phyloP scores from a whole-genome alignment of 2,888 invertebrate species.

The Encarsia formosa region DNA sequence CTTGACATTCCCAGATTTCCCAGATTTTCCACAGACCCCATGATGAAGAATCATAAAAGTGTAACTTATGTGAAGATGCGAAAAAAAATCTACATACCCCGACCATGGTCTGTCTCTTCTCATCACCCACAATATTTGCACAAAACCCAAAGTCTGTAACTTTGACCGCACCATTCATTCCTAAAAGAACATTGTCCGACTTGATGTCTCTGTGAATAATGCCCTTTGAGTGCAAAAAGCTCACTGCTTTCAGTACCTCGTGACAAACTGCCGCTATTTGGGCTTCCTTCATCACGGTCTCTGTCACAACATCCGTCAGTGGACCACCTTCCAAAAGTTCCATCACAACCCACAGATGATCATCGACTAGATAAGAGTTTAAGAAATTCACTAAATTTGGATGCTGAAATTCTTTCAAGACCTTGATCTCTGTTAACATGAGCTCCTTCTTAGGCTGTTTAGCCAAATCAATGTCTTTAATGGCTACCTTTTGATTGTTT shows the following conservation, averaged over 20 bases:
- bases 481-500: constrained; percentile 76
- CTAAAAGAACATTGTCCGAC: constrained; percentile 93
- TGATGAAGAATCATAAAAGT: too few species aligned
- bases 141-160: constrained; percentile 98
- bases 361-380: constrained; percentile 85
- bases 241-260: constrained; percentile 83
- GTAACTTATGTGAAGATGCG: too few species aligned
- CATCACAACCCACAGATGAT: constrained; percentile 96
- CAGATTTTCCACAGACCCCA: too few species aligned
- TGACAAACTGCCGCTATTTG: constrained; percentile 94
- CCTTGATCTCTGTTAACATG: constrained; percentile 90
- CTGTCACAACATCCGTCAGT: constrained; percentile 93
- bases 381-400: constrained; percentile 94
- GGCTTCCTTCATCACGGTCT: constrained; percentile 93
- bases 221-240: constrained; percentile 83
- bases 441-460: constrained; percentile 95
- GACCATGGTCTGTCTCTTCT: constrained; percentile 95
- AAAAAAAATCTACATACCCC: too few species aligned
- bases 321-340: constrained; percentile 93
- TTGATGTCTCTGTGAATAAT: constrained; percentile 95
- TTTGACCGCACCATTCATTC: constrained; percentile 88
- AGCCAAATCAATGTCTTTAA: constrained; percentile 92
- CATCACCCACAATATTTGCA: constrained; percentile 92
- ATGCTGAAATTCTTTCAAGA: constrained; percentile 87
- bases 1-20: too few species aligned